These are phyloP conservation scores for Perca fluviatilis DNA, from an alignment of 2,113 vertebrate species.

Conservation along the genomic window DNA sequence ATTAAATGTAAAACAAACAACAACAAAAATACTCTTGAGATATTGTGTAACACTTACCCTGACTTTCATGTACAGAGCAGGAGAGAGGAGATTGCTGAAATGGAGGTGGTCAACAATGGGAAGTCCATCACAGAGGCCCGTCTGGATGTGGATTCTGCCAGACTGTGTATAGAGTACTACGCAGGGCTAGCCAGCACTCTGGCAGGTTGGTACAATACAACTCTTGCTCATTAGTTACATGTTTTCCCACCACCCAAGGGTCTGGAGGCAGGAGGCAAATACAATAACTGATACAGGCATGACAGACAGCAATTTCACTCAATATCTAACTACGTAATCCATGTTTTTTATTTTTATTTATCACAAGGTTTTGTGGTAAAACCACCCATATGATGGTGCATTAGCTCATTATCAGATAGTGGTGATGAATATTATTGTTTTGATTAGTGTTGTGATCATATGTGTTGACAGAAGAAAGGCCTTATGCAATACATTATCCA, in stretches of 20 bases:
- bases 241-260: background rate
- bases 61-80: conserved; percentile 76
- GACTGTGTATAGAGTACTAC: conserved; percentile 93
- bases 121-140: conserved; percentile 94
- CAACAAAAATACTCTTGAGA: too few relatives aligned
- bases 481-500: background rate
- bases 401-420: background rate
- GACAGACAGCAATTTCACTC: background rate
- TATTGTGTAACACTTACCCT: background rate
- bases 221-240: background rate
- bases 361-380: background rate
- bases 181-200: conserved; percentile 90
- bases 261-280: background rate
- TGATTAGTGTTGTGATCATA: too few relatives aligned
- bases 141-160: conserved; percentile 89
- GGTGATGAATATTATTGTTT: too few relatives aligned
- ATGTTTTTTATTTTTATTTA: background rate
- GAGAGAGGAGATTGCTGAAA: conserved; percentile 89
- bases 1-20: background rate
- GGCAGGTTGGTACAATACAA: conserved; percentile 83
- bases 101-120: conserved; percentile 95
- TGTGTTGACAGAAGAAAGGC: background rate
- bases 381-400: background rate
- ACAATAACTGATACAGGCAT: background rate
- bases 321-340: background rate